These are phyloP conservation scores for Brachymystax lenok DNA, from an alignment of 2,797 vertebrate genomes.

Conservation along the genomic window DNA sequence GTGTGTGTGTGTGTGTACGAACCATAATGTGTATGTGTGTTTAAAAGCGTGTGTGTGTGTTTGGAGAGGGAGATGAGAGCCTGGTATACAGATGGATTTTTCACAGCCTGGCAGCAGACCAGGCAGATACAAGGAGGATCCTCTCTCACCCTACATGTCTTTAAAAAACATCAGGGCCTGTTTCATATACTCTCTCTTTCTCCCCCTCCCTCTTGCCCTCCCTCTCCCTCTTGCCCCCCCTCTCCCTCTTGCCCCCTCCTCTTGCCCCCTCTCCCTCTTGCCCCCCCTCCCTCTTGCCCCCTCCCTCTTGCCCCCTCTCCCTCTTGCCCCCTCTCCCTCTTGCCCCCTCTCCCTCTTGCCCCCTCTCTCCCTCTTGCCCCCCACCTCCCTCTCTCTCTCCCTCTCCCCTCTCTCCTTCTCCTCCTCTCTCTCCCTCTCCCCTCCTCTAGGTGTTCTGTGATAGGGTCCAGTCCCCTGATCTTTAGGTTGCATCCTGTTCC, in stretches of 20 bases:
- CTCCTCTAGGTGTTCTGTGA: neutral
- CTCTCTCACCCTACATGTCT: constrained; percentile 49
- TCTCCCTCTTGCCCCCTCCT: neutral
- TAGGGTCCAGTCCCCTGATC: neutral
- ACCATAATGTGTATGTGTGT: neutral
- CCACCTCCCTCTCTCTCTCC: constrained; percentile 12
- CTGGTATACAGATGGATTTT: constrained; percentile 20
- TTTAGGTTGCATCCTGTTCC: neutral
- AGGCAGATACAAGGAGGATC: constrained; percentile 40
- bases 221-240: constrained; percentile 3
- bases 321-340: neutral
- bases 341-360: neutral
- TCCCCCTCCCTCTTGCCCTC: neutral
- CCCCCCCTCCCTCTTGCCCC: constrained; percentile 17
- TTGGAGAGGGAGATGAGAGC: no score
- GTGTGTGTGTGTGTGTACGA: neutral
- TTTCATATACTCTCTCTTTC: neutral
- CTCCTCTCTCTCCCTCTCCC: constrained; percentile 15
- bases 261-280: neutral
- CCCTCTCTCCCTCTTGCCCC: constrained; percentile 1
- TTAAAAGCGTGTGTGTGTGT: neutral
- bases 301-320: neutral
- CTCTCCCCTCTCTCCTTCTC: constrained; percentile 4
- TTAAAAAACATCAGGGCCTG: constrained; percentile 24
- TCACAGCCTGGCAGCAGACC: constrained; percentile 64